Base-by-base conservation (phyloP, 2,113 vertebrate genomes). In the Dendrocopos noguchii region DNA sequence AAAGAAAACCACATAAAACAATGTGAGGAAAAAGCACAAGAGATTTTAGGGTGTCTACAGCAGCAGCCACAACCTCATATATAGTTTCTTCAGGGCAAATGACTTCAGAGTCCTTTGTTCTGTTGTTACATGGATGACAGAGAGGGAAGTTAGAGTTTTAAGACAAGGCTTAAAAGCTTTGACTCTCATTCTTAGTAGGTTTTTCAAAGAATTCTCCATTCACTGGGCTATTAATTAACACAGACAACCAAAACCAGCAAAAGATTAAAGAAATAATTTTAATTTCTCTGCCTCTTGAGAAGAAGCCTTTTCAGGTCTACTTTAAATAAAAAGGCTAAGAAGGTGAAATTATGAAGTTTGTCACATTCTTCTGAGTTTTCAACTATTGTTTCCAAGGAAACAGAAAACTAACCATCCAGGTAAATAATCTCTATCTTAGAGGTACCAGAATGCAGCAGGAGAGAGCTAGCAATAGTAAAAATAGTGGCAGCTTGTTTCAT, bases 311-410 rank as follows among this genome's bases (percentile, higher is more conserved):
- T 12, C 20, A 60, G 24, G 16, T 2, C 3, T n/a, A 4, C 6
- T 56, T 79, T 5, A 84, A 78, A 29, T 17, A 75, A 11, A 86
- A 60, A 42, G 12, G 15, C 13, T n/a, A 13, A 76, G n/a, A 50
- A 52, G 18, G 22, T 39, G 4, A 44, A 70, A 29, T 20, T 21
- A 22, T 3, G 1, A 47, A 52, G 12, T 73, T 87, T 33, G 15
- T 21, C 24, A 19, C 5, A 17, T 46, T 77, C 2, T 55, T 72
- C 20, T 36, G 6, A 39, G 25, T 59, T 94, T 85, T 67, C 15
- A 80, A 14, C 29, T 63, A 12, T 19, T 63, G 66, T 78, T 94
- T 86, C 68, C 63, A 88, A 60, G 47, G 65, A 86, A 88, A 90
- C n/a, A 11, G 52, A 50, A 79, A 72, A 19, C 10, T 66, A 60